phyloP scores from a whole-genome alignment of 2,797 vertebrate species.

The Arnoldichthys spilopterus region DNA sequence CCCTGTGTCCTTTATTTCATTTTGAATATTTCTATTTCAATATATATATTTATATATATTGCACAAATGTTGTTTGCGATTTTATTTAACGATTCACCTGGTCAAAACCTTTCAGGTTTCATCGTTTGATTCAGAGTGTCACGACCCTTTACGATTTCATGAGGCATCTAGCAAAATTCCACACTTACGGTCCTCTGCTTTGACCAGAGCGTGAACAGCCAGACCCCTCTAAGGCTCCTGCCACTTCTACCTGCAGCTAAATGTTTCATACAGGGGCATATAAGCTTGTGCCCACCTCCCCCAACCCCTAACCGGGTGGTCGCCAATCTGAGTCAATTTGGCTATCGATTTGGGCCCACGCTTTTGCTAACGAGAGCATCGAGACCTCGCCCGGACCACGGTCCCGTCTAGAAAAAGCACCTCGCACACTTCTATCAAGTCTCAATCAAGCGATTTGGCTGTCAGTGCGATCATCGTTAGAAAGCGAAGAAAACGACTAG shows the following conservation, averaged over 20 bases:
- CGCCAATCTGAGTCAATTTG: slow-evolving; percentile 87
- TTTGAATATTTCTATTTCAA: slow-evolving; percentile 77
- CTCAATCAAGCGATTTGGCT: slow-evolving; percentile 92
- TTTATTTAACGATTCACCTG: slow-evolving; percentile 88
- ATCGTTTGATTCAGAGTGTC: slow-evolving; percentile 95
- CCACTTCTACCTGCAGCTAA: slow-evolving; percentile 88
- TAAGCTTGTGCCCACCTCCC: slow-evolving; percentile 65
- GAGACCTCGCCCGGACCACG: slow-evolving; percentile 59
- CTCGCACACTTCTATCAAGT: slow-evolving; percentile 89
- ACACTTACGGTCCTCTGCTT: slow-evolving; percentile 87
- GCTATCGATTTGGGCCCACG: slow-evolving; percentile 84
- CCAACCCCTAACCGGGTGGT: slow-evolving; percentile 80
- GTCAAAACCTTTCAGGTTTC: slow-evolving; percentile 95
- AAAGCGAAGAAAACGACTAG: slow-evolving; percentile 90
- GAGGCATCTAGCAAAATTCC: slow-evolving; percentile 92
- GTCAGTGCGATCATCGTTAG: slow-evolving; percentile 93
- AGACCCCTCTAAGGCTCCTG: slow-evolving; percentile 88
- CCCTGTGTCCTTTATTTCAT: slow-evolving; percentile 35
- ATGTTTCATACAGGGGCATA: slow-evolving; percentile 85
- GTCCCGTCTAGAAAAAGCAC: slow-evolving; percentile 90
- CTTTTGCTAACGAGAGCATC: slow-evolving; percentile 61
- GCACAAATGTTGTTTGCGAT: slow-evolving; percentile 76
- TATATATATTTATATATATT: slow-evolving; percentile 70
- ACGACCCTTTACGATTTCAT: slow-evolving; percentile 90
- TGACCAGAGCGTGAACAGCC: slow-evolving; percentile 89